These are phyloP conservation scores for Nautilus pompilius DNA, from an alignment of 1,140 invertebrate genomes.

Conservation along the genomic window DNA sequence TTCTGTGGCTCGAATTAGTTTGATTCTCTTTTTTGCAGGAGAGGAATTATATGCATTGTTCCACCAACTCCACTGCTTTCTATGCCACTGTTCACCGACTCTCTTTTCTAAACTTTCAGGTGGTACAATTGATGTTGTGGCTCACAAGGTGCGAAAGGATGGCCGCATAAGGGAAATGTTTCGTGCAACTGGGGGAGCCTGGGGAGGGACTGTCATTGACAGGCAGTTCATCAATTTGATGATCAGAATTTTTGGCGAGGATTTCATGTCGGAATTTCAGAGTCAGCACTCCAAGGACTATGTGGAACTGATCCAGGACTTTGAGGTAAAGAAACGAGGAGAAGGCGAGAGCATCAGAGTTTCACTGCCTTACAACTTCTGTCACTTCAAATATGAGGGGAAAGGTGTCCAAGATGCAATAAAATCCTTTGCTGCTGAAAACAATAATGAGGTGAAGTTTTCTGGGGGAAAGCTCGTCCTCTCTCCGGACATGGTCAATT, in stretches of 20 bases:
- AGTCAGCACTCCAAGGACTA: constrained; percentile 43
- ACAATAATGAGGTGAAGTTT: constrained; percentile 36
- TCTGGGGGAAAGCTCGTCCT: constrained; percentile 46
- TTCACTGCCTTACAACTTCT: constrained; percentile 47
- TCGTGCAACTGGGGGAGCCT: constrained; percentile 47
- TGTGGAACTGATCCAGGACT: constrained; percentile 49
- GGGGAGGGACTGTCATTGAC: constrained; percentile 49
- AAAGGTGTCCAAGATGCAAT: constrained; percentile 41
- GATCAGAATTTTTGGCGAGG: constrained; percentile 39
- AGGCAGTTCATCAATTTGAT: constrained; percentile 39
- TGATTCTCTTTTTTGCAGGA: too few species aligned
- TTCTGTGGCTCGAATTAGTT: neutral
- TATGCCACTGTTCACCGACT: neutral
- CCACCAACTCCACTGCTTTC: too few species aligned
- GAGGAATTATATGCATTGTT: too few species aligned
- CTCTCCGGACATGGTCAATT: constrained; percentile 32
- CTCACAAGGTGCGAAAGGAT: constrained; percentile 47
- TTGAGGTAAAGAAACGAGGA: constrained; percentile 50
- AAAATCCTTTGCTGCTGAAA: constrained; percentile 28
- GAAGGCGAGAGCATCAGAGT: constrained; percentile 46
- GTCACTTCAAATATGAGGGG: constrained; percentile 41
- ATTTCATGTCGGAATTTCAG: constrained; percentile 39
- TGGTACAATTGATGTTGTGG: constrained; percentile 48
- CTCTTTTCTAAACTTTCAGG: constrained; percentile 21
- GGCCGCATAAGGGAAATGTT: constrained; percentile 41